Evolutionary conservation across 2,113 vertebrate genomes (phyloP), one percentile per base, ranked within the genome.

Genomic region (Oncorhynchus gorbuscha): DNA sequence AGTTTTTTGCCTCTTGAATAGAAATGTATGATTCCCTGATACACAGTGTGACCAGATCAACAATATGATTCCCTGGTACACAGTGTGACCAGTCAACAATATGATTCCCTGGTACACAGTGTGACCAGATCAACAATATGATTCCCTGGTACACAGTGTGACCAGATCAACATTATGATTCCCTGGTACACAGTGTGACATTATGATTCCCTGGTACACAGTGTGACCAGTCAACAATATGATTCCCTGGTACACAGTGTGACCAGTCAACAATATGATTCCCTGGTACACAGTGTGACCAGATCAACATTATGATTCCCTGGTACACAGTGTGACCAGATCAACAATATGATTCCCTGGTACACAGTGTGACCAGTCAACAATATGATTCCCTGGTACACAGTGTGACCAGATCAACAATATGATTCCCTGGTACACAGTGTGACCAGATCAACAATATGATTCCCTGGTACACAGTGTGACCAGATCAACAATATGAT

Each of bases 1-100:
- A 55, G 12, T 93, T 92, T 91, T 86, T 86, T 83, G 76, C 73
- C 83, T 83, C 80, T 84, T 87, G 89, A 93, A 94, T 92, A 82
- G 89, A 90, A 92, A 90, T 92, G 89, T 91, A 89, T 87, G 88
- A 28, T 32, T 5, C 13, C 28, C 5, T 5, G 90, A 79, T 87
- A 83, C 87, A 83, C 79, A 73, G 78, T 78, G 69, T 92, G 91
- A 93, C 88, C 84, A 91, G 88, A 86, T 90, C 4, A 32, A 32
- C 32, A 32, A 32, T 32, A 5, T 32, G 32, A 32, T 32, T 4
- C 32, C 5, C 35, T 35, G 6, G 35, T 39, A 39, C 35, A 0
- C 35, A 2, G 35, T 39, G 35, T 9, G 35, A 39, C 8, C 35
- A 39, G 35, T 30, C 30, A 30, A 30, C 30, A 30, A 5, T 90